phyloP scores from a whole-genome alignment of 2,888 invertebrate genomes.

The Caenorhabditis sp. region DNA sequence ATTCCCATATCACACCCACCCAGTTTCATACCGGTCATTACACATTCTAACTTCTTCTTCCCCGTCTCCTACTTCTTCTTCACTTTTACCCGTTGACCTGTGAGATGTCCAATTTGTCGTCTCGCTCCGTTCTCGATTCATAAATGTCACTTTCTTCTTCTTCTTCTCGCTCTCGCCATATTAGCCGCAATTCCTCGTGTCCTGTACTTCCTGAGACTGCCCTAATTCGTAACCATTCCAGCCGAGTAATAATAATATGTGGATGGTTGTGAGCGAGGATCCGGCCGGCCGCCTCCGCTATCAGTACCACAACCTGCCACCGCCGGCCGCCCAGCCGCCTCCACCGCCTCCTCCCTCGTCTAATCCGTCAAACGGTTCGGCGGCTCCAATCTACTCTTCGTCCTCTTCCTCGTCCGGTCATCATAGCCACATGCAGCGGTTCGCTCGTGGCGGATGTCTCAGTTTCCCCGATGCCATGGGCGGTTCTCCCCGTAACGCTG shows the following conservation, averaged over 20 bases:
- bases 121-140: conserved; percentile 40
- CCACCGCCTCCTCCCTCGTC: conserved; percentile 28
- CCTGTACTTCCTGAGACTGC: no score
- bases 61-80: no score
- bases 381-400: conserved; percentile 46
- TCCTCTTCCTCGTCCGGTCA: conserved; percentile 34
- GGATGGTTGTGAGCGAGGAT: conserved; percentile 74
- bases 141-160: conserved; percentile 45
- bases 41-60: neutral
- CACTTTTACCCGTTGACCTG: conserved; percentile 14
- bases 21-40: conserved; percentile 9
- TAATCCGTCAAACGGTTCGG: conserved; percentile 45
- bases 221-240: conserved; percentile 40
- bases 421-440: conserved; percentile 46
- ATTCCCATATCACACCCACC: conserved; percentile 14
- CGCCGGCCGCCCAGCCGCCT: conserved; percentile 34
- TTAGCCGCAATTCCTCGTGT: conserved; percentile 21
- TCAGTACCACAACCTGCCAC: conserved; percentile 65
- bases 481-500: conserved; percentile 19
- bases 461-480: conserved; percentile 64
- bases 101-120: conserved; percentile 23
- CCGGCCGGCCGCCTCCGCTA: conserved; percentile 70
- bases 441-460: conserved; percentile 65
- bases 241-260: conserved; percentile 59
- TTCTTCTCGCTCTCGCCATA: conserved; percentile 19